Conservation (phyloP, 37 sponge, comb jelly and placozoan genomes). For the Eunapius fragilis region DNA sequence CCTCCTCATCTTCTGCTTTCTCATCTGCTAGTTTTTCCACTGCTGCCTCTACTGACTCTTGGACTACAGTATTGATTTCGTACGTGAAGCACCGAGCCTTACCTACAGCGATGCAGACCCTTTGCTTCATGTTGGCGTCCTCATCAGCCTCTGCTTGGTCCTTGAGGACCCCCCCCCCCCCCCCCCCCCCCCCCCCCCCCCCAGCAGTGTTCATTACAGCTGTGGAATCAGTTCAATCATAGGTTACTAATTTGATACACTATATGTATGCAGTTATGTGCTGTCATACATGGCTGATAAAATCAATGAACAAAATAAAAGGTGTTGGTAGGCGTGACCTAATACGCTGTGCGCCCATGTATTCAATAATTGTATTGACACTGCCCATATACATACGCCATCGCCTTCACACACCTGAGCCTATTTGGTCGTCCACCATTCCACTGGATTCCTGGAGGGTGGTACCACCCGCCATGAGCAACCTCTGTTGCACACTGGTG, state of each 20-base stretch:
- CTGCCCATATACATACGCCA: background rate
- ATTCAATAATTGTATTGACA: no score
- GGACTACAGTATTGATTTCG: no score
- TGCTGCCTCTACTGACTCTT: no score
- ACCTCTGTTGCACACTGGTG: slow-evolving; percentile 44
- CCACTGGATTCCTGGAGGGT: slow-evolving; percentile 31
- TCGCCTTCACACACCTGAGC: slow-evolving; percentile 23
- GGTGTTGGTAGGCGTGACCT: no score
- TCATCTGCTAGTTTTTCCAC: no score
- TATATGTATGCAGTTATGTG: no score
- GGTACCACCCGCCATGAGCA: slow-evolving; percentile 40
- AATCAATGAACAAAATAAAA: no score
- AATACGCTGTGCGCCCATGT: no score
- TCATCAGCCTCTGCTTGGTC: slow-evolving; percentile 62
- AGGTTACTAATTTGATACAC: no score
- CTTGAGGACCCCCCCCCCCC: slow-evolving; percentile 43
- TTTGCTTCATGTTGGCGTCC: slow-evolving; percentile 29
- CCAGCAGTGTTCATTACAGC: slow-evolving; percentile 7
- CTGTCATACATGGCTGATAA: no score
- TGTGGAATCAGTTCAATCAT: background rate
- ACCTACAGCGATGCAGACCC: slow-evolving; percentile 55
- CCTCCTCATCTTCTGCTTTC: background rate
- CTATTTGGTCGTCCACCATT: slow-evolving; percentile 56
- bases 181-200: no score
- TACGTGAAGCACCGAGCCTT: background rate